Evolutionary conservation across 2,113 vertebrate genomes (phyloP).

Genomic region (Otocyon megalotis): DNA sequence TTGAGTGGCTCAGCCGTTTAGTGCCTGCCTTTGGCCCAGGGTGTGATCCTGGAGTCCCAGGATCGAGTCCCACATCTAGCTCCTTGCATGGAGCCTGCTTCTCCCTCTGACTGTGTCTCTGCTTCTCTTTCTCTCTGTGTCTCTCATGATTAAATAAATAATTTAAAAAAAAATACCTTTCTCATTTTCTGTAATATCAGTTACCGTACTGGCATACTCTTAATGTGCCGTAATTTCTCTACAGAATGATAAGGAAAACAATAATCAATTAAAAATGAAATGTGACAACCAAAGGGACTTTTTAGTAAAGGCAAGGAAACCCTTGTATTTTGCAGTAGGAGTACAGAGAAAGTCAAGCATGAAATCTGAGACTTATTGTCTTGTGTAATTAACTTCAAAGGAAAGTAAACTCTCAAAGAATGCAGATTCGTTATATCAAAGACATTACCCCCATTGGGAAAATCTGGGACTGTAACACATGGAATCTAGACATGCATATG

Average conservation of each 20-base stretch:
- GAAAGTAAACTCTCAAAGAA: not conserved
- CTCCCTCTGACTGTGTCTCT: too few relatives aligned
- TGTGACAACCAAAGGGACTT: not conserved
- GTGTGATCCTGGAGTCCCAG: too few relatives aligned
- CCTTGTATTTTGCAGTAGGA: not conserved
- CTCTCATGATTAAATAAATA: too few relatives aligned
- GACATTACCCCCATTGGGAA: not conserved
- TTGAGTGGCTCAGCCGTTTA: too few relatives aligned
- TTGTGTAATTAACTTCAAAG: not conserved
- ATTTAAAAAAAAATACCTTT: too few relatives aligned
- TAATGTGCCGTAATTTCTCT: not conserved
- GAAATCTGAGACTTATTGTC: not conserved
- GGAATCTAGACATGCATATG: not conserved
- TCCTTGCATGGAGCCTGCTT: too few relatives aligned
- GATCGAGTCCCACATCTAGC: too few relatives aligned
- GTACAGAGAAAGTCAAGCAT: not conserved
- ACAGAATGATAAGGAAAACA: not conserved
- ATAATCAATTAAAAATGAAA: not conserved
- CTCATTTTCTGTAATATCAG: not conserved
- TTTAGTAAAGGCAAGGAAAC: not conserved
- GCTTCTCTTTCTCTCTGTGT: too few relatives aligned
- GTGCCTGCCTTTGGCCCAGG: too few relatives aligned
- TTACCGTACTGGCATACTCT: rapidly evolving
- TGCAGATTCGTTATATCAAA: not conserved
- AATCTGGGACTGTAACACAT: not conserved